phyloP scores from a whole-genome alignment of 2,113 vertebrate genomes.

The Bufo bufo region DNA sequence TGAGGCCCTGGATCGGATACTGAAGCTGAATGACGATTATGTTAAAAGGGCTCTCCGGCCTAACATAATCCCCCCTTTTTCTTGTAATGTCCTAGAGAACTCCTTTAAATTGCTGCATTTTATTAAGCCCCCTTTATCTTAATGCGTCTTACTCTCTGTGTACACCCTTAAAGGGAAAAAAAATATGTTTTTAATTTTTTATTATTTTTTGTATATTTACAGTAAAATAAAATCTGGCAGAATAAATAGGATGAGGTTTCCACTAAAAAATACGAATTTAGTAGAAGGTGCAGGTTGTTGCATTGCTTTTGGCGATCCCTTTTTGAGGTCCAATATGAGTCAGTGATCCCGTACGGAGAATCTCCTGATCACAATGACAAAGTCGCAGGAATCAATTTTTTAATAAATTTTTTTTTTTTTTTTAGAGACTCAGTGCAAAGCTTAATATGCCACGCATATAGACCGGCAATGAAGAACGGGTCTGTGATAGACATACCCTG shows the following conservation, averaged over 20 bases:
- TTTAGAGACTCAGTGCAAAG: constrained; percentile 1
- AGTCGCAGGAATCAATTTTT: not conserved
- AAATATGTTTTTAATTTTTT: too few species aligned
- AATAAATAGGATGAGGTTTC: not conserved
- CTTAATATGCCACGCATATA: not conserved
- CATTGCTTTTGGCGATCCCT: constrained; percentile 35
- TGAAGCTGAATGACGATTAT: too few species aligned
- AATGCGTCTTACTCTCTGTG: not conserved
- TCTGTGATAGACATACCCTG: not conserved
- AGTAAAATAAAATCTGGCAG: not conserved
- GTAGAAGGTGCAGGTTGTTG: constrained; percentile 18
- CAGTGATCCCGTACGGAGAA: not conserved
- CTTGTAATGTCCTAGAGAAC: not conserved
- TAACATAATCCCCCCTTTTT: too few species aligned
- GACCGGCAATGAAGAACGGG: not conserved
- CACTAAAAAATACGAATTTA: not conserved
- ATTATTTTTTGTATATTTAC: not conserved
- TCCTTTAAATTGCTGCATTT: not conserved
- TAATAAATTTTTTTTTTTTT: not conserved
- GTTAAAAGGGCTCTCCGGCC: too few species aligned
- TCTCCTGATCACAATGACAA: not conserved
- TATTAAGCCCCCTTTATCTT: not conserved
- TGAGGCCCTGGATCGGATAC: too few species aligned
- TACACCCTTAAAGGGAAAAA: not conserved
- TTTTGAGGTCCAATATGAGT: constrained; percentile 8